These are phyloP conservation scores for Corynorhinus townsendii DNA, from an alignment of 2,113 vertebrate species.

Conservation along the genomic window DNA sequence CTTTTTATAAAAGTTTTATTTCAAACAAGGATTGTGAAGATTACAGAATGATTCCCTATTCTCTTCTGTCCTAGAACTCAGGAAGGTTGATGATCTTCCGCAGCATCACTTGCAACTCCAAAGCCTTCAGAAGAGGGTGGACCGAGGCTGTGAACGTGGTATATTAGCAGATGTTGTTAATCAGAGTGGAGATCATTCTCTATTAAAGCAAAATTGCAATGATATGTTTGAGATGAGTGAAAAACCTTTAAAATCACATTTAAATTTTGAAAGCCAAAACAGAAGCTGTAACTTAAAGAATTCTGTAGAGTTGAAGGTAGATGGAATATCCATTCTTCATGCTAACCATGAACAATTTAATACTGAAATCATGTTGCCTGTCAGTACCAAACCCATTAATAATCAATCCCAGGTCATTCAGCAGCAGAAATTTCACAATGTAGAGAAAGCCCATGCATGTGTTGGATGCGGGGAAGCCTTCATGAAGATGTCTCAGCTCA, in stretches of 20 bases:
- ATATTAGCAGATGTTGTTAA: neutral
- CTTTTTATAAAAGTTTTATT: neutral
- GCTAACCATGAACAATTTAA: neutral
- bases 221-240: neutral
- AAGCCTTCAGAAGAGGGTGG: neutral
- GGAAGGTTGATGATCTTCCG: neutral
- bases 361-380: neutral
- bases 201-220: neutral
- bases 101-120: neutral
- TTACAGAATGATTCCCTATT: neutral
- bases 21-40: neutral
- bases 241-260: neutral
- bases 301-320: neutral
- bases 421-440: neutral
- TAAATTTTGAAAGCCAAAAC: neutral
- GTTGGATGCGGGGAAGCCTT: neutral
- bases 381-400: neutral
- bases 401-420: neutral
- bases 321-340: neutral
- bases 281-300: neutral
- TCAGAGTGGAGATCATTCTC: neutral
- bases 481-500: neutral
- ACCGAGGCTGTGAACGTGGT: neutral
- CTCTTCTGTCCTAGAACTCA: slow-evolving; percentile 24
- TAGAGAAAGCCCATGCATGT: neutral